Conservation (phyloP, 2,113 vertebrate species). For the Cyanistes caeruleus region DNA sequence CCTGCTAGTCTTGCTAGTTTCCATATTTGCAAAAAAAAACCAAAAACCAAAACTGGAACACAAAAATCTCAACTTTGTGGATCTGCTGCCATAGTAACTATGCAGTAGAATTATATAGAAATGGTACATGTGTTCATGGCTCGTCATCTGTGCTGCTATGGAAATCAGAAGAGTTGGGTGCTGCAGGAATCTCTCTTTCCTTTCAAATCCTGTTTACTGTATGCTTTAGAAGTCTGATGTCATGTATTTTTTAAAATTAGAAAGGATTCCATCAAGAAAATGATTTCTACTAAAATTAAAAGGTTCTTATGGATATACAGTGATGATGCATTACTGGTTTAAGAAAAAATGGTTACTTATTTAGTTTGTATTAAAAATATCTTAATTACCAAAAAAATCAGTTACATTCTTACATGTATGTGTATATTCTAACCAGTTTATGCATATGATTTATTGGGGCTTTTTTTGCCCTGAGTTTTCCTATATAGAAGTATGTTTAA, state of each 20-base stretch:
- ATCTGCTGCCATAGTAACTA: slow-evolving; percentile 17
- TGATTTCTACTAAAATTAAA: neutral
- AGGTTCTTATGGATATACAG: neutral
- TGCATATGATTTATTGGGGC: neutral
- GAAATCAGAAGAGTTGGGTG: neutral
- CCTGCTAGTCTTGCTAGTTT: neutral
- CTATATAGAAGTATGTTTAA: neutral
- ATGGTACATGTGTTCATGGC: neutral
- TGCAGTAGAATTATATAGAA: neutral
- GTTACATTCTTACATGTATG: neutral
- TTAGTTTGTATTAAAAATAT: neutral
- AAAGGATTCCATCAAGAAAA: neutral
- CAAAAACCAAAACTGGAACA: neutral
- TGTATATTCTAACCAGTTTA: neutral
- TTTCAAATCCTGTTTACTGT: neutral
- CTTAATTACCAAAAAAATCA: neutral
- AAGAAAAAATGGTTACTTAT: neutral
- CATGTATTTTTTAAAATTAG: neutral
- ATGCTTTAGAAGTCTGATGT: neutral
- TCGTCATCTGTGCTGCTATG: neutral
- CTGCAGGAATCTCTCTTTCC: neutral
- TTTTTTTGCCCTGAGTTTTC: neutral
- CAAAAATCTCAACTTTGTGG: neutral
- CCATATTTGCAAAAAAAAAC: neutral
- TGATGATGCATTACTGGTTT: neutral